A percentile compares a stretch with the other conserved stretches of the same genome.
These are phyloP conservation scores for Todiramphus chloris DNA, from an alignment of 2,113 vertebrate genomes.

Conservation along the genomic window DNA sequence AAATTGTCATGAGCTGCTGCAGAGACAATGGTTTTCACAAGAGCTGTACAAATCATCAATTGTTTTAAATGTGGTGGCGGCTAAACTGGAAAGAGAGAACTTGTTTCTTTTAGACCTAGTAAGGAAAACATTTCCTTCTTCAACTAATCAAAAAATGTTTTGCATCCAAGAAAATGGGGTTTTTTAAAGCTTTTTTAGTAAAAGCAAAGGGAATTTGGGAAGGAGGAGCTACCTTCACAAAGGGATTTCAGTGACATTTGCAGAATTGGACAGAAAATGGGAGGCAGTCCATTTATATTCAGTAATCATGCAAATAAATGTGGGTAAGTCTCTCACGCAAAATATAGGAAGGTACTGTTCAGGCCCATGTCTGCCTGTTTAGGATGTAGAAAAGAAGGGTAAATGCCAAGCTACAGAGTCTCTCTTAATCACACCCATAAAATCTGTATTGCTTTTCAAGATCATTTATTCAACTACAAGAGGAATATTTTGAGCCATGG, in stretches of 20 bases:
- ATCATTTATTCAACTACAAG: not conserved
- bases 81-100: not conserved
- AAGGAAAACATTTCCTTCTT: not conserved
- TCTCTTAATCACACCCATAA: not conserved
- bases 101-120: not conserved
- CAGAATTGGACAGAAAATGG: not conserved
- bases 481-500: not conserved
- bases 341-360: not conserved
- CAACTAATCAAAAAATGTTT: not conserved
- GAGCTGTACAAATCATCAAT: constrained; percentile 28
- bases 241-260: not conserved
- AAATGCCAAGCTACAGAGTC: not conserved
- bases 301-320: not conserved
- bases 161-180: not conserved
- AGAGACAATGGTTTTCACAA: constrained; percentile 25
- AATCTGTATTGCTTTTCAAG: not conserved
- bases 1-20: constrained; percentile 48
- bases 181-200: not conserved
- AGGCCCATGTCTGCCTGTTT: not conserved
- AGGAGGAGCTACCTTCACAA: not conserved
- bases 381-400: not conserved
- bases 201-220: not conserved
- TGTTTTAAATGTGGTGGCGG: not conserved
- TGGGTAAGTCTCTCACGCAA: not conserved
- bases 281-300: not conserved